These are phyloP conservation scores for Basileuterus tristriatus DNA, from an alignment of 2,797 vertebrate species.

Conservation along the genomic window DNA sequence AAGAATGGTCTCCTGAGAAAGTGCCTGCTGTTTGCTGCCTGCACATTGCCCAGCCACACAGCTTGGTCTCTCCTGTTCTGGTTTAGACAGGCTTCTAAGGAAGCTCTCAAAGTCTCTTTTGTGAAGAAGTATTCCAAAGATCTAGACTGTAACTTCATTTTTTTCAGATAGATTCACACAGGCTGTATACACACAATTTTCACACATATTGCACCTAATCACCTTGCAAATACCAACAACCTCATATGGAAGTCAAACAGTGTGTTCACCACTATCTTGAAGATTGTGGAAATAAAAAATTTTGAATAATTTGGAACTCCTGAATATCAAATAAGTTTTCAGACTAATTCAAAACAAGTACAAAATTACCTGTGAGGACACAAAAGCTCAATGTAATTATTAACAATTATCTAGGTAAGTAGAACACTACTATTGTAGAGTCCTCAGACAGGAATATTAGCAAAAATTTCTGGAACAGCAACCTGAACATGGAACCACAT, in stretches of 20 bases:
- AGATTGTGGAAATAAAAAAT: neutral
- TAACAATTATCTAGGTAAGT: neutral
- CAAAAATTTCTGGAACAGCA: neutral
- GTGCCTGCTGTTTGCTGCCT: neutral
- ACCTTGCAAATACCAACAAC: neutral
- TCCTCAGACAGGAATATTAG: neutral
- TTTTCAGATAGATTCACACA: neutral
- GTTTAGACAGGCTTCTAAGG: neutral
- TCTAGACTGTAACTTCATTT: neutral
- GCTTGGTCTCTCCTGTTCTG: neutral
- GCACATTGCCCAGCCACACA: neutral
- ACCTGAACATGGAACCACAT: neutral
- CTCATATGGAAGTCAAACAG: neutral
- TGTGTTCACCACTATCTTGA: neutral
- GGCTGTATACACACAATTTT: neutral
- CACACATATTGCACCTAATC: neutral
- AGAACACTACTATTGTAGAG: neutral
- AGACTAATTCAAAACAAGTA: neutral
- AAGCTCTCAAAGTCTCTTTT: neutral
- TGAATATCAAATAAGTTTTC: neutral
- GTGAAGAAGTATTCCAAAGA: neutral
- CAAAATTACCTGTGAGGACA: rapidly evolving
- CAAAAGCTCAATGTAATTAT: neutral
- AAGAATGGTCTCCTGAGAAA: neutral
- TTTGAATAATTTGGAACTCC: neutral